Evolutionary conservation across 1,140 invertebrate genomes (phyloP).

Genomic region (Polypedilum pembai): DNA sequence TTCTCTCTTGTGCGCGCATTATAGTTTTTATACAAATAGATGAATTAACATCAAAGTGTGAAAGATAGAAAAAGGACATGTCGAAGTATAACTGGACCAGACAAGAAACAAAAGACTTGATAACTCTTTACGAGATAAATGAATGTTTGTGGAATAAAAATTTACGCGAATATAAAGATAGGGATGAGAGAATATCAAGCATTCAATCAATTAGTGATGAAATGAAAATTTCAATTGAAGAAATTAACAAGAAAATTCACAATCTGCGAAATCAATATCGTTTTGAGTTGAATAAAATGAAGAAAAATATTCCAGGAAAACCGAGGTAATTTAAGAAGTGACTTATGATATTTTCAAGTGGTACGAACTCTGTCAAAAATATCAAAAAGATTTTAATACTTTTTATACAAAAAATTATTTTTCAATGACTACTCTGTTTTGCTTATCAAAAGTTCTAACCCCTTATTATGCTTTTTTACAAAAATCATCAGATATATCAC

Average conservation of each 20-base stretch:
- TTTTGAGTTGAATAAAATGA: constrained; percentile 39
- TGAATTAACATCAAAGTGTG: too few relatives aligned
- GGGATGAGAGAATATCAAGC: constrained; percentile 35
- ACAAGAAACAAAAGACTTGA: constrained; percentile 38
- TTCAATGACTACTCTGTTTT: too few relatives aligned
- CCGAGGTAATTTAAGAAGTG: neutral
- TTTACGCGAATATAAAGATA: constrained; percentile 38
- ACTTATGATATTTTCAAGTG: neutral
- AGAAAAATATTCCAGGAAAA: constrained; percentile 29
- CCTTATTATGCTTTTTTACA: too few relatives aligned
- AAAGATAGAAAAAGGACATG: neutral
- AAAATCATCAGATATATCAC: neutral
- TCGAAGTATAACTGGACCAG: constrained; percentile 34
- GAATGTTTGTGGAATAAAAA: constrained; percentile 42
- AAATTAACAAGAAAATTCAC: constrained; percentile 41
- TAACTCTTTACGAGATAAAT: constrained; percentile 37
- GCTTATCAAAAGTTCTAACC: too few relatives aligned
- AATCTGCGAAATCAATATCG: constrained; percentile 42
- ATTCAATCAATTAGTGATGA: constrained; percentile 36
- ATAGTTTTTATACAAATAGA: too few relatives aligned
- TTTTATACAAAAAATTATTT: neutral
- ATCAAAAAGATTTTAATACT: too few relatives aligned
- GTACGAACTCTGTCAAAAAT: too few relatives aligned
- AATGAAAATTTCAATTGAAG: constrained; percentile 37
- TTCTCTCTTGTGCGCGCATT: too few relatives aligned